A percentile compares a stretch with the other conserved stretches of the same genome.
phyloP scores from a whole-genome alignment of 2,888 invertebrate species.

The Drosophila longiperda region DNA sequence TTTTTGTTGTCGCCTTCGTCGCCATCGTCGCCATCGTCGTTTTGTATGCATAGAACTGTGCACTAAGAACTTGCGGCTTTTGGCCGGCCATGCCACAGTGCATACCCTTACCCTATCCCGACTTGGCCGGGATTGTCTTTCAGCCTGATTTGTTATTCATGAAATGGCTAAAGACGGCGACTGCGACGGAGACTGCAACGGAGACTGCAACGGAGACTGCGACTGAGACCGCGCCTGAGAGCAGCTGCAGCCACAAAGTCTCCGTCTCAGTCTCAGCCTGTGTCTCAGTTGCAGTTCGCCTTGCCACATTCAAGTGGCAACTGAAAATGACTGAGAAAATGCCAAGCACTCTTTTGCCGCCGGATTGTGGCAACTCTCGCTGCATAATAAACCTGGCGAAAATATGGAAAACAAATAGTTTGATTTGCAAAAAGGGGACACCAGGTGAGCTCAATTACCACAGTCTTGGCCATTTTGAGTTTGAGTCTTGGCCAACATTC shows the following conservation, averaged over 20 bases:
- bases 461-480: conserved; percentile 12
- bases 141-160: conserved; percentile 79
- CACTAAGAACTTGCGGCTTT: conserved; percentile 70
- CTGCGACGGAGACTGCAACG: background rate
- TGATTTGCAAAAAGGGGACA: conserved; percentile 34
- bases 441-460: conserved; percentile 34
- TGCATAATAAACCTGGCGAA: conserved; percentile 64
- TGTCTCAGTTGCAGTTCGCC: background rate
- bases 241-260: conserved; percentile 22
- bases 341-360: conserved; percentile 67
- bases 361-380: conserved; percentile 45
- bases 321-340: conserved; percentile 72
- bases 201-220: background rate
- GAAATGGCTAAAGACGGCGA: conserved; percentile 57
- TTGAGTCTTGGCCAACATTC: conserved; percentile 33
- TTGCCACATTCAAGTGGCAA: conserved; percentile 37
- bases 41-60: conserved; percentile 69
- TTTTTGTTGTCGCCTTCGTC: conserved; percentile 60
- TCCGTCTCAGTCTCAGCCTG: background rate
- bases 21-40: conserved; percentile 38
- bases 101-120: conserved; percentile 17
- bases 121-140: conserved; percentile 63
- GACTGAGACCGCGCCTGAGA: conserved; percentile 7
- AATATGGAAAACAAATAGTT: conserved; percentile 12
- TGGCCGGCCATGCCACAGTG: conserved; percentile 58